These are phyloP conservation scores for Himalopsyche phryganea DNA, from an alignment of 1,140 invertebrate genomes.

Conservation along the genomic window DNA sequence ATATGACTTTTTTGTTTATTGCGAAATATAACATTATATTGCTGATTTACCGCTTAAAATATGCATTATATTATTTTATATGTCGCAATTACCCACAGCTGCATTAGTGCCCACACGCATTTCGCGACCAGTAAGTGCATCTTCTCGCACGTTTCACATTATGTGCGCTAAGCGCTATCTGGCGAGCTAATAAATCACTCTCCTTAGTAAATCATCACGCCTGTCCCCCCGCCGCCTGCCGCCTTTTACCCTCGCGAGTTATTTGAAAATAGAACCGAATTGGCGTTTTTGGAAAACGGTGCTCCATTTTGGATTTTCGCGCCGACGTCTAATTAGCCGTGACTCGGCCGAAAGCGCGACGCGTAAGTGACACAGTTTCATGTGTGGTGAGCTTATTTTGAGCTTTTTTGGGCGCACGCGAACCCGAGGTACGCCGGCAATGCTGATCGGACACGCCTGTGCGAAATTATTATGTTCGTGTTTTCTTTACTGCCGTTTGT, in stretches of 20 bases:
- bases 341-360: not conserved
- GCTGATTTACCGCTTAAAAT: too few species aligned
- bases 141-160: not conserved
- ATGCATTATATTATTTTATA: too few species aligned
- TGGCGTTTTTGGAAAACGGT: not conserved
- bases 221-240: not conserved
- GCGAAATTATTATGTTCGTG: too few species aligned
- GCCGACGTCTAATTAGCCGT: not conserved
- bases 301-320: not conserved
- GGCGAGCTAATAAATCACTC: too few species aligned
- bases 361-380: conserved; percentile 1
- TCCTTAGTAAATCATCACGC: not conserved
- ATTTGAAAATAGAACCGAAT: not conserved
- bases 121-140: not conserved
- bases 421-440: not conserved
- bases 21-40: too few species aligned
- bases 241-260: not conserved
- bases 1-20: too few species aligned
- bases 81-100: too few species aligned
- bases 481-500: too few species aligned
- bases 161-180: too few species aligned
- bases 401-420: not conserved
- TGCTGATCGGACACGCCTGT: not conserved
- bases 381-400: not conserved
- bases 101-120: not conserved